These are phyloP conservation scores for Drosophila kanapiae DNA, from an alignment of 1,140 invertebrate species.

Conservation along the genomic window DNA sequence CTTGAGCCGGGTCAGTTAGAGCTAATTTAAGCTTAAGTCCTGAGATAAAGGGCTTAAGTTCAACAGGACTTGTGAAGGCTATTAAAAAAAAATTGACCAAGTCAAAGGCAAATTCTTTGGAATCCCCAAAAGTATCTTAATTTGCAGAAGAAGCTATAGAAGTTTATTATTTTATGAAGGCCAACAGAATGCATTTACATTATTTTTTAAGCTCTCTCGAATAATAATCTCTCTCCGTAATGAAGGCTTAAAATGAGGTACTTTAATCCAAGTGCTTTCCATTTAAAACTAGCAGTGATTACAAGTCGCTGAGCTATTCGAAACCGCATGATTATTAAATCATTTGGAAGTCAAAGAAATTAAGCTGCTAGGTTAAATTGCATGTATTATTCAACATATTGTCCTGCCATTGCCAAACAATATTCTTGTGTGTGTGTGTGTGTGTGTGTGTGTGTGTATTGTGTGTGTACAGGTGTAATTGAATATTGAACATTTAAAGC, in stretches of 20 bases:
- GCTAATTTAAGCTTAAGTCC: constrained; percentile 3
- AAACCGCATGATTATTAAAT: constrained; percentile 1
- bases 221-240: too few species aligned
- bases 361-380: constrained; percentile 1
- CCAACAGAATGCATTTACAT: too few species aligned
- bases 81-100: not conserved
- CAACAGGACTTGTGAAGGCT: not conserved
- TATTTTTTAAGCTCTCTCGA: not conserved
- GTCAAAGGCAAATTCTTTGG: not conserved
- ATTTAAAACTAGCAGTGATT: not conserved
- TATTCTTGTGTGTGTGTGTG: not conserved
- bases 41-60: constrained; percentile 1
- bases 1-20: constrained; percentile 24
- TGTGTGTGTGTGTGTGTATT: not conserved
- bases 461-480: constrained; percentile 28
- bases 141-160: not conserved
- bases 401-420: constrained; percentile 24
- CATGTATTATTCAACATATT: constrained; percentile 16
- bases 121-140: not conserved
- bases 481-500: constrained; percentile 50
- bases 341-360: not conserved
- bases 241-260: too few species aligned
- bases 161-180: not conserved
- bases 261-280: too few species aligned
- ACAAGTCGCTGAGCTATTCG: not conserved